phyloP scores from a whole-genome alignment of 2,113 vertebrate genomes.

The Chlamydotis undulata region DNA sequence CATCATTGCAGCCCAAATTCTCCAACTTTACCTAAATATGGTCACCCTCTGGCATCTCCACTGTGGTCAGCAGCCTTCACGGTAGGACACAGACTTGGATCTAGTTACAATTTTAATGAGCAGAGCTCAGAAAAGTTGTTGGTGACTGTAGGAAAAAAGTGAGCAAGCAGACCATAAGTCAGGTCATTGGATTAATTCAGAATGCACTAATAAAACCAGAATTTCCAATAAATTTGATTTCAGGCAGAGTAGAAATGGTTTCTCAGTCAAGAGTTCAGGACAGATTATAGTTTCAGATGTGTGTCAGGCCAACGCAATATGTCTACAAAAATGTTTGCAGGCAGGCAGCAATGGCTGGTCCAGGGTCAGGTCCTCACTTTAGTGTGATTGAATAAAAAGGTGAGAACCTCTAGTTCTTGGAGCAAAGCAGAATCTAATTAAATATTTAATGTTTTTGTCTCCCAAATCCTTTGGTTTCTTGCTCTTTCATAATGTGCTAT shows the following conservation, averaged over 20 bases:
- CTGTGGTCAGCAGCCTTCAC: background rate
- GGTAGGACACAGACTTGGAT: background rate
- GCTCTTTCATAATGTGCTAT: slow-evolving; percentile 17
- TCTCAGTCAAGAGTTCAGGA: background rate
- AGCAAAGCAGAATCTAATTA: slow-evolving; percentile 31
- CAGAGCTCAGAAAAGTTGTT: background rate
- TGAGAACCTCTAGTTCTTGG: background rate
- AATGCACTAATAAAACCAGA: slow-evolving; percentile 45
- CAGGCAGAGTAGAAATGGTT: background rate
- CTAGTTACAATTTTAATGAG: background rate
- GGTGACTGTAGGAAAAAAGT: slow-evolving; percentile 3
- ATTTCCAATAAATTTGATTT: slow-evolving; percentile 50
- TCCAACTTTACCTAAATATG: background rate
- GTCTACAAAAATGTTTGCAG: background rate
- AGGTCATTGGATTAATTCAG: slow-evolving; percentile 12
- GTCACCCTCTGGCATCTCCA: background rate
- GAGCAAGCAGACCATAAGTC: slow-evolving; percentile 30
- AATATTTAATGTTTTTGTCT: background rate
- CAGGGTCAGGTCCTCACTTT: background rate
- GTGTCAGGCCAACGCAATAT: background rate
- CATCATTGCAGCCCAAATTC: background rate
- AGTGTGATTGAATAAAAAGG: background rate
- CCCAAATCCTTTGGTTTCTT: slow-evolving; percentile 44
- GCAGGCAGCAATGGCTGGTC: background rate
- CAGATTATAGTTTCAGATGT: slow-evolving; percentile 54